Evolutionary conservation across 2,113 vertebrate genomes (phyloP).

Genomic region (Grantiella picta): DNA sequence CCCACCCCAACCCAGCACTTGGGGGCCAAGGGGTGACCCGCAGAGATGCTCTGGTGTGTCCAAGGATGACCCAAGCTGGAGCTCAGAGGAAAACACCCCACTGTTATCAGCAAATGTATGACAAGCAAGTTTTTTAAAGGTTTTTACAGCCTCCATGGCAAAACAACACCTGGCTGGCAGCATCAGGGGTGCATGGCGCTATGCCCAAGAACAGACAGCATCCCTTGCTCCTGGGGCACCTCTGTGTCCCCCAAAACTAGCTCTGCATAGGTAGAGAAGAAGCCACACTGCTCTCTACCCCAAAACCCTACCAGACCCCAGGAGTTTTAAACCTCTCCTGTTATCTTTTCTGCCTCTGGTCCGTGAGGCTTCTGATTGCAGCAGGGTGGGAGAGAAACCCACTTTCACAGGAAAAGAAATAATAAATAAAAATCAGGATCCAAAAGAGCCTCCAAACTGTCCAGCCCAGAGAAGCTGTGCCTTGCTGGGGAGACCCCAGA

Average conservation of each 20-base stretch:
- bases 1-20: background rate
- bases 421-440: background rate
- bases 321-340: background rate
- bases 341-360: background rate
- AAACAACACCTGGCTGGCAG: background rate
- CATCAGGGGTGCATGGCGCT: accelerated
- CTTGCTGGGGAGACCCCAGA: background rate
- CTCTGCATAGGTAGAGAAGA: background rate
- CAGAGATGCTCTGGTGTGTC: background rate
- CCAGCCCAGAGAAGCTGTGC: background rate
- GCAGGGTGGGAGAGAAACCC: background rate
- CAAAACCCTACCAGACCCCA: background rate
- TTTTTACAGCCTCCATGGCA: background rate
- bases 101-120: accelerated
- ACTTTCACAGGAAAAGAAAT: background rate
- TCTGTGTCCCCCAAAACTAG: background rate
- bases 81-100: background rate
- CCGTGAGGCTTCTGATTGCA: background rate
- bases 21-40: background rate
- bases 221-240: background rate
- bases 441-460: background rate
- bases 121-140: background rate
- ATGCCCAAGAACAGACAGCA: background rate
- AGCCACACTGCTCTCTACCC: background rate
- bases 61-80: background rate